Evolutionary conservation across 37 sponge, comb jelly and placozoan genomes (phyloP).

Genomic region (Mnemiopsis leidyi): DNA sequence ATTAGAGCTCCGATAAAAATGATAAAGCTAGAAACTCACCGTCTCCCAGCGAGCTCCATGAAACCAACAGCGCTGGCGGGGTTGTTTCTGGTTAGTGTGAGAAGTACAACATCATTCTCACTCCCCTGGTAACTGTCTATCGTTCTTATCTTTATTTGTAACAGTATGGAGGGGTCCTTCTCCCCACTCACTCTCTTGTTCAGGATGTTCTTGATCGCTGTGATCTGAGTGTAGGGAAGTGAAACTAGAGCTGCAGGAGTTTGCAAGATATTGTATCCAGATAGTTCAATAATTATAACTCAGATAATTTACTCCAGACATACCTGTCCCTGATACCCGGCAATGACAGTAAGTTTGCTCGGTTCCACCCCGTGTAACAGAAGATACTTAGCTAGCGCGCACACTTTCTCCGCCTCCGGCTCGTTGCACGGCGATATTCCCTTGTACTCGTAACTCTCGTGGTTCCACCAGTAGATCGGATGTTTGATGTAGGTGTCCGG

Average conservation of each 20-base stretch:
- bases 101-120: slow-evolving; percentile 47
- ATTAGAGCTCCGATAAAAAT: neutral
- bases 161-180: neutral
- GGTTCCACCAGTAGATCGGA: slow-evolving; percentile 44
- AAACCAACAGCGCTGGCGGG: neutral
- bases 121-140: slow-evolving; percentile 63
- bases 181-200: neutral
- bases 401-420: slow-evolving; percentile 29
- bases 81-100: slow-evolving; percentile 7
- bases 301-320: too few relatives aligned
- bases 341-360: neutral
- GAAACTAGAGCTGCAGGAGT: too few relatives aligned
- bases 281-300: too few relatives aligned
- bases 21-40: neutral
- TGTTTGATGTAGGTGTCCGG: neutral
- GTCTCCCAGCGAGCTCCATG: slow-evolving; percentile 32
- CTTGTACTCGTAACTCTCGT: neutral
- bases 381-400: neutral
- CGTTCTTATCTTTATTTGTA: neutral
- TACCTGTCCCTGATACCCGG: slow-evolving; percentile 57
- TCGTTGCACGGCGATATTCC: slow-evolving; percentile 34
- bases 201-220: slow-evolving; percentile 15
- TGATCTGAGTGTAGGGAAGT: too few relatives aligned
- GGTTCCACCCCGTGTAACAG: neutral
- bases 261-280: too few relatives aligned